phyloP scores from a whole-genome alignment of 92 coral and sea anemone species.

The Montipora capitata region DNA sequence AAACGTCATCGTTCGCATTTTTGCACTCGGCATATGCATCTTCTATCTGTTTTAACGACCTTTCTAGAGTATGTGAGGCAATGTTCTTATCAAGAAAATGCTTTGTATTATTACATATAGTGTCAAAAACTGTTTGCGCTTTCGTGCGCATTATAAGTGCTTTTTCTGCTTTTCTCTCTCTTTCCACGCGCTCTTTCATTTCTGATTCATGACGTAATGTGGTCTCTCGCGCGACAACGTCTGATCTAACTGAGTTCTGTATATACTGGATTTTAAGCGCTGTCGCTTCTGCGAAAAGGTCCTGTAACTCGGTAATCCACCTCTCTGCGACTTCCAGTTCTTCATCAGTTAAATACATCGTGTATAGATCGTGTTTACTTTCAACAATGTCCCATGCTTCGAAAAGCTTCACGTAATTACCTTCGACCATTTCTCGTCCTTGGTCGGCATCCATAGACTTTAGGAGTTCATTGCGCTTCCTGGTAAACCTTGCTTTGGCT shows the following conservation, averaged over 20 bases:
- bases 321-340: neutral
- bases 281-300: neutral
- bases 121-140: slow-evolving; percentile 47
- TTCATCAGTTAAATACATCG: neutral
- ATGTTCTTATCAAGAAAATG: neutral
- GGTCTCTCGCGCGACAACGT: neutral
- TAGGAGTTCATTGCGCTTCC: slow-evolving; percentile 25
- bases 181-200: slow-evolving; percentile 24
- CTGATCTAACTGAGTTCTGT: neutral
- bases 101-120: slow-evolving; percentile 9
- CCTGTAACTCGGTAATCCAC: neutral
- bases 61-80: neutral
- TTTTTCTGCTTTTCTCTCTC: slow-evolving; percentile 47
- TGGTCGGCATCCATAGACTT: slow-evolving; percentile 17
- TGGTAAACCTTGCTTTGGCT: slow-evolving; percentile 7
- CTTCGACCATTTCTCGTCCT: no score
- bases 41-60: no score
- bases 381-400: neutral
- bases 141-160: slow-evolving; percentile 34
- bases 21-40: no score
- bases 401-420: no score
- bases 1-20: no score
- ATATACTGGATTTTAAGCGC: neutral
- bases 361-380: slow-evolving; percentile 36
- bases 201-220: neutral